Percentiles rank a stretch among this genome's conserved stretches.
phyloP scores from a whole-genome alignment of 1,140 invertebrate genomes.

The Centruroides sculpturatus region DNA sequence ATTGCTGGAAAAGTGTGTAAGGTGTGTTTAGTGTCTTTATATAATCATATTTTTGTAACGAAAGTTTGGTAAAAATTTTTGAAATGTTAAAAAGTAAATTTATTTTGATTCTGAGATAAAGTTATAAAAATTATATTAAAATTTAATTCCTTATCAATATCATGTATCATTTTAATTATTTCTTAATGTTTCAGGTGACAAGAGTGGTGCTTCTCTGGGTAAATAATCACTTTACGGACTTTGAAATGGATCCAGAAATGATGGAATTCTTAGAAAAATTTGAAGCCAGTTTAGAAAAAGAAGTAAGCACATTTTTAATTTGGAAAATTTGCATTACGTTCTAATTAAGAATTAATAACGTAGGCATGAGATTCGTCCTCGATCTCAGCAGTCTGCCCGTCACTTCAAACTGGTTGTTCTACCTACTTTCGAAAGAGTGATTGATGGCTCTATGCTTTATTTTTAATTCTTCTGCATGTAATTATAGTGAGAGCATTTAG shows the following conservation, averaged over 20 bases:
- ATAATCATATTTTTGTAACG: no score
- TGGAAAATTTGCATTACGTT: neutral
- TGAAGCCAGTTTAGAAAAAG: conserved; percentile 64
- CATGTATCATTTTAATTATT: neutral
- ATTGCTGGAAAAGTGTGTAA: no score
- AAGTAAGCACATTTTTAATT: conserved; percentile 32
- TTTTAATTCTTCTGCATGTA: no score
- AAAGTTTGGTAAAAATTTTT: no score
- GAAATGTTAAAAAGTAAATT: no score
- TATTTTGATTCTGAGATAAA: no score
- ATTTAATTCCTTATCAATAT: neutral
- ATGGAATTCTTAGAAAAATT: conserved; percentile 93
- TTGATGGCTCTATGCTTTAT: no score
- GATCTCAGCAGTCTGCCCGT: no score
- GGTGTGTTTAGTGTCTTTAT: no score
- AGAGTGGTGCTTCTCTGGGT: conserved; percentile 93
- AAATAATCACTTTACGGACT: conserved; percentile 98
- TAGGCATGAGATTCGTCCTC: neutral
- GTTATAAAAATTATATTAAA: neutral
- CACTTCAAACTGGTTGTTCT: no score
- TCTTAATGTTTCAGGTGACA: conserved; percentile 49
- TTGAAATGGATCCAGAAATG: conserved; percentile 90
- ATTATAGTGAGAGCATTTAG: no score
- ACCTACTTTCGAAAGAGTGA: neutral
- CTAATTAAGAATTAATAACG: neutral